Conservation (phyloP, 2,888 invertebrate genomes). For the Tyria jacobaeae region DNA sequence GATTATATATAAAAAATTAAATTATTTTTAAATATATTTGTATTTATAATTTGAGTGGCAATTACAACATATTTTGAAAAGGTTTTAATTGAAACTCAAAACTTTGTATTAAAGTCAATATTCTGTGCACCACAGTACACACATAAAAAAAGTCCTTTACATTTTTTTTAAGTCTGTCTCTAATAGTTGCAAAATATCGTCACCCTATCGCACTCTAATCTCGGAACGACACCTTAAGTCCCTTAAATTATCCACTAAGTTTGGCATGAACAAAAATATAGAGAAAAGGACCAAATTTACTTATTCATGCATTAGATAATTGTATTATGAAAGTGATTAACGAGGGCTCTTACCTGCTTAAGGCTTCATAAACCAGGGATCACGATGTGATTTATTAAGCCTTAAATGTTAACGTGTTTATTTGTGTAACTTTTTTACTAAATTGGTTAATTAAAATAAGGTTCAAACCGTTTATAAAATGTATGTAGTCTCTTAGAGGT, state of each 20-base stretch:
- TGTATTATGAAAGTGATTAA: conserved; percentile 26
- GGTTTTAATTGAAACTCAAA: no score
- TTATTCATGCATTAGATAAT: conserved; percentile 33
- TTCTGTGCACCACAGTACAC: not conserved
- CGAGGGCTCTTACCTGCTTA: conserved; percentile 10
- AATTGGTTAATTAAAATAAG: not conserved
- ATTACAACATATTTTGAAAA: no score
- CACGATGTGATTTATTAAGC: conserved; percentile 12
- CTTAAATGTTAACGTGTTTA: conserved; percentile 6
- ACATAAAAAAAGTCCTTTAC: no score
- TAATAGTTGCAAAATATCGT: conserved; percentile 24
- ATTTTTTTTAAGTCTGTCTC: not conserved
- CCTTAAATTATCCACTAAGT: conserved; percentile 59
- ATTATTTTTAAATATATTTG: no score
- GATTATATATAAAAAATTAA: no score
- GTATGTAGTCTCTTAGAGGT: not conserved
- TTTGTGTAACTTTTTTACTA: not conserved
- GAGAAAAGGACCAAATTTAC: conserved; percentile 30
- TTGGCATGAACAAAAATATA: conserved; percentile 26
- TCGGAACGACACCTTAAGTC: conserved; percentile 68
- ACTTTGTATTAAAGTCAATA: not conserved
- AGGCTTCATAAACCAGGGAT: conserved; percentile 18
- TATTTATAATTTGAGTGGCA: no score
- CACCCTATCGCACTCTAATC: conserved; percentile 61
- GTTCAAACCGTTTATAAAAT: not conserved